These are phyloP conservation scores for Agapostemon virescens DNA, from an alignment of 2,888 invertebrate species.

Conservation along the genomic window DNA sequence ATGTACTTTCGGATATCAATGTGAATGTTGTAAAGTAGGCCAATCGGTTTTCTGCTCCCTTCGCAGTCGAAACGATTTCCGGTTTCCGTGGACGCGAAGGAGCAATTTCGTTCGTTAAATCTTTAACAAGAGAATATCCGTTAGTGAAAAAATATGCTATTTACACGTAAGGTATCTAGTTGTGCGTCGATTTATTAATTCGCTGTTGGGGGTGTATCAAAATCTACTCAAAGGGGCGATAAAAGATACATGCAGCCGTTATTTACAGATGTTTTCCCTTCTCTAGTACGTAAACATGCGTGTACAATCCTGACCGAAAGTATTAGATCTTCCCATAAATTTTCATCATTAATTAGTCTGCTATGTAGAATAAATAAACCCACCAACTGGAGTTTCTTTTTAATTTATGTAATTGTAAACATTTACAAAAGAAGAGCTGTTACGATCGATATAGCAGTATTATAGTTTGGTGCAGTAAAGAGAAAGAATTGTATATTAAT, in stretches of 20 bases:
- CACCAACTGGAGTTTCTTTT: background rate
- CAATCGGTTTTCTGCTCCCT: conserved; percentile 57
- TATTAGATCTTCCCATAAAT: background rate
- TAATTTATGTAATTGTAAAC: background rate
- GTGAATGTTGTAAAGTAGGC: conserved; percentile 64
- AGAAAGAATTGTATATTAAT: background rate
- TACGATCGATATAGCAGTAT: background rate
- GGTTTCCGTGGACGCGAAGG: conserved; percentile 37
- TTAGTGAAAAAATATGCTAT: conserved; percentile 80
- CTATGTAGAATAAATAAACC: background rate
- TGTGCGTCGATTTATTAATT: conserved; percentile 78
- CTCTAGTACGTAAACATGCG: conserved; percentile 30
- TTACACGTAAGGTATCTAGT: conserved; percentile 78
- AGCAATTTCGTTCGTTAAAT: conserved; percentile 59
- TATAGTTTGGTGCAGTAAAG: background rate
- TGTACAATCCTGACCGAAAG: conserved; percentile 31
- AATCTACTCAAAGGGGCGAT: conserved; percentile 76
- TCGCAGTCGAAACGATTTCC: conserved; percentile 32
- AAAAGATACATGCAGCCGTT: conserved; percentile 66
- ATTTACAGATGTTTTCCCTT: conserved; percentile 63
- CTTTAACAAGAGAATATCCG: conserved; percentile 64
- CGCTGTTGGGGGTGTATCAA: conserved; percentile 75
- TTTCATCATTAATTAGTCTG: background rate
- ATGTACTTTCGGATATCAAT: conserved; percentile 59
- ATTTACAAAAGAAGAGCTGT: background rate